Evolutionary conservation across 1,140 invertebrate species (phyloP), one percentile per base, ranked within the genome.

Genomic region (Hypsibius dujardini): DNA sequence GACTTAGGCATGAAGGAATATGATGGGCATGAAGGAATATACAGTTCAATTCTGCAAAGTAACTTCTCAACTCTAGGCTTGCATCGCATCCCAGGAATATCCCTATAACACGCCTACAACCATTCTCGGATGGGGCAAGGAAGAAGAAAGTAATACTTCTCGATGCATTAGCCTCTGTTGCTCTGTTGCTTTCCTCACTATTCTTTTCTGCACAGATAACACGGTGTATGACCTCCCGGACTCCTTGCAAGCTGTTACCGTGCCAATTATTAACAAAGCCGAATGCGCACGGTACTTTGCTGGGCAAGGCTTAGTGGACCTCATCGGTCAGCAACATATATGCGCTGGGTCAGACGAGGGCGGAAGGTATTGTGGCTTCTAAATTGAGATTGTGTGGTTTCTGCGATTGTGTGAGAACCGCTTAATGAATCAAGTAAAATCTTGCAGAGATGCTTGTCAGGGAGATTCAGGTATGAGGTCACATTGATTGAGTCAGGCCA

Each of bases 81-180:
- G 89, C 76, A 77, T 91, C 1, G 85, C 86, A 0, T 76, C 80
- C 0, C 76, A 80, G 69, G 12, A 7, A 28, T 71, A 47, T 46
- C 70, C 28, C 12, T 28, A 71, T n/a, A 70, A 15, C 46, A 69
- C 47, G 47, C 46, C 14, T 2, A 72, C 46, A 1, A 71, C 28
- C 46, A 72, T 67, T 67, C 62, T 67, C 42, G 62, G 62, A 7
- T 67, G 62, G 62, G 62, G 62, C 12, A 67, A 67, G 42, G 62
- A 67, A 67, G 62, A 45, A 45, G 62, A 67, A 67, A 67, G 62
- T 67, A 67, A 15, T 42, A 42, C 45, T 42, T 12, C 12, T 42
- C 3, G 45, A 67, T 67, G 12, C 7, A 45, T 67, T 67, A 42
- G 7, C 12, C 42, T 42, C 12, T 12, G 45, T 67, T 42, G 12